Evolutionary conservation across 2,888 invertebrate genomes (phyloP).

Genomic region (Diabrotica balteata): DNA sequence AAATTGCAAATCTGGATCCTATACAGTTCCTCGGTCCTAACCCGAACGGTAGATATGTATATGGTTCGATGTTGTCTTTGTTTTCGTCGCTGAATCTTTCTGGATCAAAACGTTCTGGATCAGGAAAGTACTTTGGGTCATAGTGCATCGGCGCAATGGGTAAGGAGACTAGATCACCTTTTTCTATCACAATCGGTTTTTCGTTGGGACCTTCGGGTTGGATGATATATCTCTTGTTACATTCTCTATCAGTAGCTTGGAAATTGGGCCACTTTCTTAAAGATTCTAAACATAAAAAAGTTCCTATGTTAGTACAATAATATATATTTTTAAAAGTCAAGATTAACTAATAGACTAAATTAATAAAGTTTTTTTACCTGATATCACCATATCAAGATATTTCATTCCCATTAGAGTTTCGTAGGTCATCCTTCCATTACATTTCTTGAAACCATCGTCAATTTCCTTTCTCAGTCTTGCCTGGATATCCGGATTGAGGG

Average conservation of each 20-base stretch:
- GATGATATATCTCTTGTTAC: slow-evolving; percentile 60
- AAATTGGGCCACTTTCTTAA: slow-evolving; percentile 61
- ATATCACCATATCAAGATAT: slow-evolving; percentile 69
- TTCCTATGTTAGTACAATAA: no score
- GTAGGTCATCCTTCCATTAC: slow-evolving; percentile 60
- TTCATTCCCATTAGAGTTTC: slow-evolving; percentile 64
- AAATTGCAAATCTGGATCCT: slow-evolving; percentile 57
- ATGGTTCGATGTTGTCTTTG: slow-evolving; percentile 59
- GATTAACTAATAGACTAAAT: no score
- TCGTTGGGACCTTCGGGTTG: slow-evolving; percentile 40
- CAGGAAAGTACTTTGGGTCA: slow-evolving; percentile 58
- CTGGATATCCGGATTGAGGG: slow-evolving; percentile 66
- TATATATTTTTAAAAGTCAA: no score
- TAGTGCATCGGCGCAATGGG: slow-evolving; percentile 57
- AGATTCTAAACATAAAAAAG: slow-evolving; percentile 54
- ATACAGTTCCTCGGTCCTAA: slow-evolving; percentile 65
- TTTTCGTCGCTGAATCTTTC: slow-evolving; percentile 53
- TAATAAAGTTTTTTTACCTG: slow-evolving; percentile 57
- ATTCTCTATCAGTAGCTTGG: slow-evolving; percentile 58
- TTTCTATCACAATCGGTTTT: slow-evolving; percentile 39
- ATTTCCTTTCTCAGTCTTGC: slow-evolving; percentile 62
- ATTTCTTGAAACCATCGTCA: slow-evolving; percentile 35
- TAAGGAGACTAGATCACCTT: slow-evolving; percentile 46
- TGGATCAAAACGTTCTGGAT: slow-evolving; percentile 63
- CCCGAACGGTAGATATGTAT: slow-evolving; percentile 65